Evolutionary conservation across 2,888 invertebrate species (phyloP), one percentile per base, ranked within the genome.

Genomic region (Brachycybe producta): DNA sequence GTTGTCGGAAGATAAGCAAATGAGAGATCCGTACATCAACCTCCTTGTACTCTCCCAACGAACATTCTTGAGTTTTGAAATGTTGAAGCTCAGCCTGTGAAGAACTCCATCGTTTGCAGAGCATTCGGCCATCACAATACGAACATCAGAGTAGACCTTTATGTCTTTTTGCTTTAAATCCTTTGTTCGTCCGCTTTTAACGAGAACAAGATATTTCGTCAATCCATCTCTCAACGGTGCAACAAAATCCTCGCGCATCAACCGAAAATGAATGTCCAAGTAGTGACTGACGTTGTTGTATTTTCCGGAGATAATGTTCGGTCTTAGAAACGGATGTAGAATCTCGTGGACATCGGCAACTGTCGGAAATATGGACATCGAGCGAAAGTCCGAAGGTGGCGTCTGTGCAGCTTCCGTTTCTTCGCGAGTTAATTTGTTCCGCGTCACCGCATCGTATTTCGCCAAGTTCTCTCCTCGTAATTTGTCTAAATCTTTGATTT

Each of bases 201-300:
- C 24, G 5, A 42, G 3, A 13, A n/a, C 17, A 3, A 70, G 61
- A 59, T 74, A 77, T 61, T 72, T 70, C 56, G 63, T 62, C 63
- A 83, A 73, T 53, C 80, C 82, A 60, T 78, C 73, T 30, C 82
- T 68, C 23, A 90, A 63, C 1, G 87, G 83, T 17, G 73, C 71
- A 28, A 84, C 73, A 61, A 82, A 85, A 65, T 90, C 88, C 68
- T 88, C 85, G 28, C 84, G 68, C 43, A 88, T 62, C 30, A 87
- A 68, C 32, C 80, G 73, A 61, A 84, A 84, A 57, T 86, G 86
- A n/a, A 79, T 70, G 58, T 83, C 81, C 23, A 90, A 68, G 62
- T 90, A 90, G 60, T 84, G 77, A 40, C 79, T 73, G 1, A 79
- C 70, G 60, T 71, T 71, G 1, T 69, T 61, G 62, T 82, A 86